Evolutionary conservation across 2,888 invertebrate species (phyloP).

Genomic region (Elegia similella): DNA sequence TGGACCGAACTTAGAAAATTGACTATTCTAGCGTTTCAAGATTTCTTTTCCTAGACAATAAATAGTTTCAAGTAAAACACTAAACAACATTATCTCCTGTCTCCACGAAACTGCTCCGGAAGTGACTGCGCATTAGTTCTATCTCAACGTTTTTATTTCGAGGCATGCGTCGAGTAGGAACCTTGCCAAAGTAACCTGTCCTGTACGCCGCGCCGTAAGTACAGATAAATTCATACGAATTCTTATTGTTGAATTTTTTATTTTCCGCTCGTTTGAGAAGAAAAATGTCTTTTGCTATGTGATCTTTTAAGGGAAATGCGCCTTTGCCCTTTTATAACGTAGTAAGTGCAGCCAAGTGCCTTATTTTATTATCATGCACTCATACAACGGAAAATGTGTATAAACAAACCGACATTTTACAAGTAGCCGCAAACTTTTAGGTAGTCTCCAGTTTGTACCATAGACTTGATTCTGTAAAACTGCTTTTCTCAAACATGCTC

Average conservation of each 20-base stretch:
- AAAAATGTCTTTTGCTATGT: slow-evolving; percentile 1
- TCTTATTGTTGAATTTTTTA: slow-evolving; percentile 19
- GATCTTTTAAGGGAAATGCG: not conserved
- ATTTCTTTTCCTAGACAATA: not conserved
- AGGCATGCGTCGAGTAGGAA: slow-evolving; percentile 35
- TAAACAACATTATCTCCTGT: not conserved
- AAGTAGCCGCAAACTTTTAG: too few relatives aligned
- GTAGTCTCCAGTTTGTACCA: too few relatives aligned
- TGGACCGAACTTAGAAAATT: too few relatives aligned
- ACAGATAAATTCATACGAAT: slow-evolving; percentile 15
- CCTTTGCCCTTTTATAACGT: not conserved
- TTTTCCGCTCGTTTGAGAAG: slow-evolving; percentile 15
- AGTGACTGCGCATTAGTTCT: slow-evolving; percentile 16
- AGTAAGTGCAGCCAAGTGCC: too few relatives aligned
- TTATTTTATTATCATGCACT: too few relatives aligned
- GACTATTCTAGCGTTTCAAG: not conserved
- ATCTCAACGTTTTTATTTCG: slow-evolving; percentile 15
- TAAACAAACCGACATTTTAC: too few relatives aligned
- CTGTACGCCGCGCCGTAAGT: slow-evolving; percentile 29
- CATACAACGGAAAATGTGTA: too few relatives aligned
- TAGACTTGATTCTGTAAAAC: too few relatives aligned
- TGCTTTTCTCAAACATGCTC: too few relatives aligned
- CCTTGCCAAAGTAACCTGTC: slow-evolving; percentile 63
- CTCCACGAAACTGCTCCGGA: slow-evolving; percentile 9
- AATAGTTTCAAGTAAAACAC: not conserved